Evolutionary conservation across 64 coral and sea anemone genomes (phyloP).

Genomic region (Pocillopora verrucosa): DNA sequence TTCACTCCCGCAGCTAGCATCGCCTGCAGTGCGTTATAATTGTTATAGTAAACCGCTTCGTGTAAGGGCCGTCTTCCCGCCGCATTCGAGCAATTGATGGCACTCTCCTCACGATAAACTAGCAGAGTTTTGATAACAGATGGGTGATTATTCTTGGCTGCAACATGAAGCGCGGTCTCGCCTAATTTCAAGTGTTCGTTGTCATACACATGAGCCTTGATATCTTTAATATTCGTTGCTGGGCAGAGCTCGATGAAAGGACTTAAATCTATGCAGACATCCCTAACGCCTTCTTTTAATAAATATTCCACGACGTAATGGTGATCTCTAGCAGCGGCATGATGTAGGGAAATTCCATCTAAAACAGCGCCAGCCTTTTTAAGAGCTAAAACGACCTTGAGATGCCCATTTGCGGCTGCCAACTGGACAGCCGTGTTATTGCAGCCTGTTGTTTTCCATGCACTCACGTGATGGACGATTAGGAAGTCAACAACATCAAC

Average conservation of each 20-base stretch:
- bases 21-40: not conserved
- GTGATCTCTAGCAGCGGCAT: slow-evolving; percentile 39
- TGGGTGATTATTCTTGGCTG: not conserved
- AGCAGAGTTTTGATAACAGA: slow-evolving; percentile 8
- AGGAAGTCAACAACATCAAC: slow-evolving; percentile 31
- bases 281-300: slow-evolving; percentile 29
- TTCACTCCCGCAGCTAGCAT: not conserved
- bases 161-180: slow-evolving; percentile 42
- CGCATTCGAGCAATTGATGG: slow-evolving; percentile 16
- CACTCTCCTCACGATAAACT: not conserved
- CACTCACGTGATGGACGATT: slow-evolving; percentile 9
- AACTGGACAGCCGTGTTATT: slow-evolving; percentile 35
- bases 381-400: slow-evolving; percentile 18
- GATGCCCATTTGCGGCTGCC: slow-evolving; percentile 49
- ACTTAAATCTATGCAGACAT: slow-evolving; percentile 24
- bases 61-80: slow-evolving; percentile 32
- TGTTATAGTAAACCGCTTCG: slow-evolving; percentile 33
- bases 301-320: slow-evolving; percentile 41
- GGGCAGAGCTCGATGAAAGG: not conserved
- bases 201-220: not conserved
- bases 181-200: not conserved
- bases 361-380: slow-evolving; percentile 15
- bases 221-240: not conserved
- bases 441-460: not conserved
- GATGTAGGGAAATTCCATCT: slow-evolving; percentile 26